Evolutionary conservation across 2,797 vertebrate species (phyloP).

Genomic region (Acrossocheilus wenchowensis): DNA sequence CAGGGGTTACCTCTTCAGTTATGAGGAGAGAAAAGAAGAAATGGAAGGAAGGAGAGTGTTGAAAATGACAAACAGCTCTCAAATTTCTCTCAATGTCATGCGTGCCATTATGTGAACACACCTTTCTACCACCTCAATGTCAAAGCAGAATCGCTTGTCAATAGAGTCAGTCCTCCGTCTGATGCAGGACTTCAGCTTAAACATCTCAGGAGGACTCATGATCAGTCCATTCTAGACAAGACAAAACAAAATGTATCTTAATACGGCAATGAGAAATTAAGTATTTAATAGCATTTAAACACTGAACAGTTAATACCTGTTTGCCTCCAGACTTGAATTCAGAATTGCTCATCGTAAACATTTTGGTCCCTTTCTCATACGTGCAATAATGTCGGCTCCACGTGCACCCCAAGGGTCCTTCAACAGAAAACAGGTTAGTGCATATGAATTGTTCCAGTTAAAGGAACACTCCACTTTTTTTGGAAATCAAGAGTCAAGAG

Average conservation of each 20-base stretch:
- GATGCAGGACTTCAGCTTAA: constrained; percentile 93
- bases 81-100: not conserved
- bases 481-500: too few species aligned
- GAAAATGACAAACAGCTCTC: constrained; percentile 46
- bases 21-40: constrained; percentile 52
- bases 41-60: constrained; percentile 52
- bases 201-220: constrained; percentile 88
- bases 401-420: constrained; percentile 93
- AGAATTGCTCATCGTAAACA: constrained; percentile 93
- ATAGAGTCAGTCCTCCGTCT: constrained; percentile 96
- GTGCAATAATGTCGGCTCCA: constrained; percentile 98
- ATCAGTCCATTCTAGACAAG: constrained; percentile 86
- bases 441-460: not conserved
- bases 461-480: too few species aligned
- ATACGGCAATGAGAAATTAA: not conserved
- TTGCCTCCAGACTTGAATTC: constrained; percentile 90
- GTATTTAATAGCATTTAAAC: not conserved
- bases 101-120: constrained; percentile 67
- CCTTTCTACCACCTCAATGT: constrained; percentile 98
- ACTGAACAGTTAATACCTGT: constrained; percentile 79
- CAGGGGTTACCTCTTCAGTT: constrained; percentile 63
- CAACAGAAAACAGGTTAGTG: not conserved
- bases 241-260: constrained; percentile 2
- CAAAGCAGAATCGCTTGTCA: constrained; percentile 98
- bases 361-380: constrained; percentile 93